Evolutionary conservation across 2,888 invertebrate species (phyloP).

Genomic region (Eristalinus aeneus): DNA sequence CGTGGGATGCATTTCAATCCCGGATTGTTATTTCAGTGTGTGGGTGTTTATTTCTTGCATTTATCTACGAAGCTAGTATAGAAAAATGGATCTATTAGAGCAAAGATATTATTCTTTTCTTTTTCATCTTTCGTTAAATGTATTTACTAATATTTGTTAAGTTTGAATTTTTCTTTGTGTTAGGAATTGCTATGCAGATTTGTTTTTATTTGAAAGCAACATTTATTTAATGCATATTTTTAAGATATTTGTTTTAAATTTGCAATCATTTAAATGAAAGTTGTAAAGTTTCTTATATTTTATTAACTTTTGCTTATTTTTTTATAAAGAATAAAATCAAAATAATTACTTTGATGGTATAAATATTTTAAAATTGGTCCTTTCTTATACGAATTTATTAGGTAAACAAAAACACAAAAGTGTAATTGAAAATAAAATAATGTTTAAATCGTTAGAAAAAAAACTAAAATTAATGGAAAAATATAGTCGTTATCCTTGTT

Average conservation of each 20-base stretch:
- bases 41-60: slow-evolving; percentile 56
- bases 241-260: slow-evolving; percentile 28
- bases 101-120: slow-evolving; percentile 71
- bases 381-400: slow-evolving; percentile 21
- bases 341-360: slow-evolving; percentile 41
- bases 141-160: slow-evolving; percentile 50
- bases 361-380: slow-evolving; percentile 67
- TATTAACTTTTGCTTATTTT: background rate
- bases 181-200: slow-evolving; percentile 63
- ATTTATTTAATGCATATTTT: slow-evolving; percentile 61
- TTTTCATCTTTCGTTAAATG: slow-evolving; percentile 36
- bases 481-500: no score
- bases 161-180: slow-evolving; percentile 27
- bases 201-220: slow-evolving; percentile 54
- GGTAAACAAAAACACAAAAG: background rate
- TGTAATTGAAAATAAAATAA: background rate
- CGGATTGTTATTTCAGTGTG: slow-evolving; percentile 38
- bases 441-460: background rate
- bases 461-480: background rate
- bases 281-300: slow-evolving; percentile 18
- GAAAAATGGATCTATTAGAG: slow-evolving; percentile 68
- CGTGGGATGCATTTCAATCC: slow-evolving; percentile 17
- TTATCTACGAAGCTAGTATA: slow-evolving; percentile 70
- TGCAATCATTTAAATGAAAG: slow-evolving; percentile 25
- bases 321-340: slow-evolving; percentile 12